phyloP scores from a whole-genome alignment of 2,113 vertebrate species.

The Clarias macrocephalus region DNA sequence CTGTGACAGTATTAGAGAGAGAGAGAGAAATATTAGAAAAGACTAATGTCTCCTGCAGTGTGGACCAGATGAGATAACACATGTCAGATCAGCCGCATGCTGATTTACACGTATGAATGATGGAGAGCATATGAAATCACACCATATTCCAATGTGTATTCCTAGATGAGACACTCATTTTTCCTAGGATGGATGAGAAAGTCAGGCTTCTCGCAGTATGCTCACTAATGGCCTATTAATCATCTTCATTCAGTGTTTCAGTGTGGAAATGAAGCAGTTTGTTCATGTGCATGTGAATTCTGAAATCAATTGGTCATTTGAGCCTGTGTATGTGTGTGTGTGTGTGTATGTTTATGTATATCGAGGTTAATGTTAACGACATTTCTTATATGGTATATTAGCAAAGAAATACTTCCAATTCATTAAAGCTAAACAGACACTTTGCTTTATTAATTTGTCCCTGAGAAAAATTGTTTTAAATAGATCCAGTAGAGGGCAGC shows the following conservation, averaged over 20 bases:
- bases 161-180: not conserved
- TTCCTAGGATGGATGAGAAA: not conserved
- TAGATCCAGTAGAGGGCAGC: constrained; percentile 2
- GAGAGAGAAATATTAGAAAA: constrained; percentile 22
- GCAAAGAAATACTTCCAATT: not conserved
- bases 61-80: constrained; percentile 37
- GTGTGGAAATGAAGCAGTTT: not conserved
- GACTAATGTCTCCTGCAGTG: constrained; percentile 27
- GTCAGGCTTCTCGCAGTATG: not conserved
- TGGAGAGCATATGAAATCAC: not conserved
- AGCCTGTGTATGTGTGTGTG: constrained; percentile 11
- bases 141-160: not conserved
- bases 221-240: constrained; percentile 29
- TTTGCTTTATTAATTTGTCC: not conserved
- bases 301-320: not conserved
- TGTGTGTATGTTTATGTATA: not conserved
- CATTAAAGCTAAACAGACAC: not conserved
- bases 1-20: constrained; percentile 20
- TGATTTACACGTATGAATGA: constrained; percentile 13
- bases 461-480: not conserved
- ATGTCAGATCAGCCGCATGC: constrained; percentile 26
- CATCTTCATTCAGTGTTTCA: constrained; percentile 18
- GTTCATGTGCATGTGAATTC: not conserved
- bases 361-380: not conserved
- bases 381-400: not conserved